A percentile compares a stretch with the other conserved stretches of the same genome.
Conservation (phyloP, 2,113 vertebrate genomes). For the Heterocephalus glaber region DNA sequence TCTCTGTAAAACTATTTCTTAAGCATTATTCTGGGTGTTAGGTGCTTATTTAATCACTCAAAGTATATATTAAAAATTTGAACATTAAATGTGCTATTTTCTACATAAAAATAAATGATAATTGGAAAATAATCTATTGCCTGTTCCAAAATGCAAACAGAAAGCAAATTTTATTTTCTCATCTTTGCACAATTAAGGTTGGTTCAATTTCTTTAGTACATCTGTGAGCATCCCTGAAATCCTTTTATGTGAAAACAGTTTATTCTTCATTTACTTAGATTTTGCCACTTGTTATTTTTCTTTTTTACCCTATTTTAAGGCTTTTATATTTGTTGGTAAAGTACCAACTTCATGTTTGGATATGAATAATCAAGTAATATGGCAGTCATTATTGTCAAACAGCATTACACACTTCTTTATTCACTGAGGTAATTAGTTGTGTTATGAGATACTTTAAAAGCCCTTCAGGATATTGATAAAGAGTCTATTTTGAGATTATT, state of each 20-base stretch:
- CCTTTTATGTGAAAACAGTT: neutral
- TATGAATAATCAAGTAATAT: conserved; percentile 12
- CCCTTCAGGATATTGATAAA: conserved; percentile 12
- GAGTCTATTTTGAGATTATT: neutral
- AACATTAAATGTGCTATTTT: neutral
- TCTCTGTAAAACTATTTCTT: neutral
- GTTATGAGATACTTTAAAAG: conserved; percentile 16
- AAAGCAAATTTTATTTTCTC: neutral
- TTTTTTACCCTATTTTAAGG: neutral
- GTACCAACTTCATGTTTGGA: conserved; percentile 1
- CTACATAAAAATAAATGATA: neutral
- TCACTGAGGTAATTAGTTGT: neutral
- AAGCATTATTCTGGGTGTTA: neutral
- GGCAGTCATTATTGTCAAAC: conserved; percentile 24
- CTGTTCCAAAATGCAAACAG: neutral
- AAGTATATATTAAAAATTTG: neutral
- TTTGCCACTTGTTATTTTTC: neutral
- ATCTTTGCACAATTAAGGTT: neutral
- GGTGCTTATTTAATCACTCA: neutral
- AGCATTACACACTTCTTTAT: conserved; percentile 1
- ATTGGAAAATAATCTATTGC: neutral
- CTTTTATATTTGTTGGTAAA: neutral
- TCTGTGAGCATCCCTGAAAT: neutral
- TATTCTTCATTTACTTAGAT: neutral
- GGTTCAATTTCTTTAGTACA: conserved; percentile 2